Conservation (phyloP, 1,140 invertebrate species). For the Macrosteles quadrilineatus region DNA sequence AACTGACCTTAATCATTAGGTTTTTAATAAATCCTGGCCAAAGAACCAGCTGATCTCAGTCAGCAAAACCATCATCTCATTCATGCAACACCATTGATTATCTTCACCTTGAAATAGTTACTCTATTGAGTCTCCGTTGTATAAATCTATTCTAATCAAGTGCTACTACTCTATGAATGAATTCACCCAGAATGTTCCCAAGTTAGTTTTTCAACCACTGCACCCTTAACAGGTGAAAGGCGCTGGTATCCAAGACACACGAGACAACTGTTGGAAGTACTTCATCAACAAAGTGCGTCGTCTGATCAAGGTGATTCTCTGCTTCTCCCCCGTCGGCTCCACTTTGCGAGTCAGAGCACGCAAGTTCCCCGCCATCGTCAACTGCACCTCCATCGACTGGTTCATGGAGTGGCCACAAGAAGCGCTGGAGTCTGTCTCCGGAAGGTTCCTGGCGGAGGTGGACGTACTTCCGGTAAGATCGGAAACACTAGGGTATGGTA, state of each 20-base stretch:
- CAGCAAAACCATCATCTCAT: too few relatives aligned
- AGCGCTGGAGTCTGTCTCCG: slow-evolving; percentile 86
- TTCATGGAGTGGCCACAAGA: slow-evolving; percentile 95
- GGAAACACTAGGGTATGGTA: too few relatives aligned
- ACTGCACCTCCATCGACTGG: slow-evolving; percentile 93
- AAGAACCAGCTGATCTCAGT: too few relatives aligned
- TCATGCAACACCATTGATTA: too few relatives aligned
- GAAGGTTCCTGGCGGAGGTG: slow-evolving; percentile 76
- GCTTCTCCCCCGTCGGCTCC: slow-evolving; percentile 89
- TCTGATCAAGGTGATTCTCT: slow-evolving; percentile 78
- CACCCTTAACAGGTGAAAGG: slow-evolving; percentile 65
- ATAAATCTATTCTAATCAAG: too few relatives aligned
- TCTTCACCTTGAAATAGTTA: too few relatives aligned
- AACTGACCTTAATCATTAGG: too few relatives aligned
- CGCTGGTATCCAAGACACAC: slow-evolving; percentile 77
- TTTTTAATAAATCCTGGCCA: too few relatives aligned
- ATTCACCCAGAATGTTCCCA: too few relatives aligned
- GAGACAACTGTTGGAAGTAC: slow-evolving; percentile 94
- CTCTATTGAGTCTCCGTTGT: too few relatives aligned
- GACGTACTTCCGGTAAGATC: slow-evolving; percentile 64
- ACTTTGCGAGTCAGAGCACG: slow-evolving; percentile 81
- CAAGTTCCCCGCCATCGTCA: slow-evolving; percentile 93
- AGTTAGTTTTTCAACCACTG: too few relatives aligned
- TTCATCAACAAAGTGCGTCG: slow-evolving; percentile 88
- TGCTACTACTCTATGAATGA: too few relatives aligned